Conservation (phyloP, 2,113 vertebrate genomes). For the Picathartes gymnocephalus region DNA sequence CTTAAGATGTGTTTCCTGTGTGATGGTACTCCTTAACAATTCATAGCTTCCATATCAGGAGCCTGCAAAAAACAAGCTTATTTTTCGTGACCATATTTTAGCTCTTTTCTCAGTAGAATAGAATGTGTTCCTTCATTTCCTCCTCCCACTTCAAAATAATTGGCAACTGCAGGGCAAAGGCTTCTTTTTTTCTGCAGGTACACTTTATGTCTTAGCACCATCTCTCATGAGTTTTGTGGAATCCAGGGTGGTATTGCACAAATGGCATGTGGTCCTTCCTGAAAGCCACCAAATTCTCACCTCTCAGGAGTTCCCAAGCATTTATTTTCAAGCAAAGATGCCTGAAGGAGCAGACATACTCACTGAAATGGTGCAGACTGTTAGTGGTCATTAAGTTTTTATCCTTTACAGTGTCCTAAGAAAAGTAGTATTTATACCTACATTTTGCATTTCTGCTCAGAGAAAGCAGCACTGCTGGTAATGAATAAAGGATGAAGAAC, state of each 20-base stretch:
- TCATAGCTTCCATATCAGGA: background rate
- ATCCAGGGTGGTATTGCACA: background rate
- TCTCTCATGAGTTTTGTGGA: background rate
- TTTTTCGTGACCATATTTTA: background rate
- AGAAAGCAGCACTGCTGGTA: background rate
- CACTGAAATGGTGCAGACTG: background rate
- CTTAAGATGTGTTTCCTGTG: conserved; percentile 21
- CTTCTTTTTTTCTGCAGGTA: background rate
- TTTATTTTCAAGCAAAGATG: background rate
- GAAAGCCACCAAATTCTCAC: background rate
- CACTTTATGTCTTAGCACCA: rapidly evolving
- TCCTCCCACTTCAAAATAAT: background rate
- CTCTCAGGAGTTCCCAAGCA: background rate
- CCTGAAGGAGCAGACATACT: background rate
- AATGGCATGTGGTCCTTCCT: background rate
- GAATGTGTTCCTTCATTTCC: background rate
- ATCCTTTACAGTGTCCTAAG: background rate
- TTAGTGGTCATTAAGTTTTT: background rate
- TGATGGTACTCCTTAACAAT: background rate
- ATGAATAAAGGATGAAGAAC: background rate
- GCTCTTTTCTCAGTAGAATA: background rate
- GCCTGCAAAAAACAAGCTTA: background rate
- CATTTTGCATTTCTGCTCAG: background rate
- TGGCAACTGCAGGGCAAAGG: background rate
- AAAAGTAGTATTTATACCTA: background rate